Conservation (phyloP, 2,888 invertebrate genomes). For the Ectropis crepuscularia region DNA sequence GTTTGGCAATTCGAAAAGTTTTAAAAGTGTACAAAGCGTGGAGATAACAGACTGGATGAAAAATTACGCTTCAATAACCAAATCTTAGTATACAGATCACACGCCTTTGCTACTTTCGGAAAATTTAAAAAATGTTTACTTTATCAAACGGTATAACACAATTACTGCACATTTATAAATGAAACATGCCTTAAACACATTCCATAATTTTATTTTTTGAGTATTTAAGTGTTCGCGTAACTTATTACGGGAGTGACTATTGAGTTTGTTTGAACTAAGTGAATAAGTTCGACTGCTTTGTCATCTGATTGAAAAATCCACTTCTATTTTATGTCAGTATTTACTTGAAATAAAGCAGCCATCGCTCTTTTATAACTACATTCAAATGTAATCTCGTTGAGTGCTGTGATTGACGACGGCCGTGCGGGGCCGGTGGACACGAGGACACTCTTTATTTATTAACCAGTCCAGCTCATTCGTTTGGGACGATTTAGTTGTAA, state of each 20-base stretch:
- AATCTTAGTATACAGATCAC: too few species aligned
- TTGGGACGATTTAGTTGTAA: constrained; percentile 33
- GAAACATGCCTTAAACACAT: too few species aligned
- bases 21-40: too few species aligned
- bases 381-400: constrained; percentile 75
- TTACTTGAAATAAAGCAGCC: constrained; percentile 37
- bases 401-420: constrained; percentile 69
- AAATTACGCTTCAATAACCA: too few species aligned
- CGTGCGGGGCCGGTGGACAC: constrained; percentile 25
- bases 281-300: constrained; percentile 1
- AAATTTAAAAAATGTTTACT: too few species aligned
- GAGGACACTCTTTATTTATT: constrained; percentile 40
- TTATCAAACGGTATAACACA: too few species aligned
- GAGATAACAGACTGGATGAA: too few species aligned
- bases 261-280: neutral
- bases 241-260: neutral
- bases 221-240: too few species aligned
- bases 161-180: too few species aligned
- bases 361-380: constrained; percentile 61
- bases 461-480: constrained; percentile 42
- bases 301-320: constrained; percentile 1
- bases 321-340: constrained; percentile 12
- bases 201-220: too few species aligned
- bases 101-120: too few species aligned
- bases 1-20: too few species aligned